Evolutionary conservation across 2,797 vertebrate genomes (phyloP).

Genomic region (Botia kubotai): DNA sequence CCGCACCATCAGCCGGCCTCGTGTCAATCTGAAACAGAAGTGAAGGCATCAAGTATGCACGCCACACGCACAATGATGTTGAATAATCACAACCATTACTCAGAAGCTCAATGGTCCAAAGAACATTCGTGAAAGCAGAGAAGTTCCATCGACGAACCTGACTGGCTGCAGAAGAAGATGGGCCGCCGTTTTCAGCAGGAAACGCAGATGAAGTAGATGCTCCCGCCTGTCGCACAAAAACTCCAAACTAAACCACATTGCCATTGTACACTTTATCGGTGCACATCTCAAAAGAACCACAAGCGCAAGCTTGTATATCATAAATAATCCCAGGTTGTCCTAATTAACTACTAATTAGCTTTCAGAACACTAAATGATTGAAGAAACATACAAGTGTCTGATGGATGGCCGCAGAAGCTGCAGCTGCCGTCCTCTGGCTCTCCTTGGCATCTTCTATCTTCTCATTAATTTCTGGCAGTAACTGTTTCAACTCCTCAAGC

Average conservation of each 20-base stretch:
- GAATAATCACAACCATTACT: not conserved
- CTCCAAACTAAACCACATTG: not conserved
- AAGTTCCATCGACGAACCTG: constrained; percentile 63
- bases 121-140: not conserved
- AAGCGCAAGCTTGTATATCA: not conserved
- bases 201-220: constrained; percentile 89
- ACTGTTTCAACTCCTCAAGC: constrained; percentile 88
- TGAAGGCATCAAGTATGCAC: not conserved
- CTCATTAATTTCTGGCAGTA: constrained; percentile 93
- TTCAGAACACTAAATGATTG: not conserved
- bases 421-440: constrained; percentile 84
- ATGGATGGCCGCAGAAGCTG: constrained; percentile 88
- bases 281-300: too few relatives aligned
- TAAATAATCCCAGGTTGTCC: not conserved
- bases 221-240: constrained; percentile 75
- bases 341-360: not conserved
- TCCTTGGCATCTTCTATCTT: constrained; percentile 98
- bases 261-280: not conserved
- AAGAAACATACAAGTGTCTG: constrained; percentile 87
- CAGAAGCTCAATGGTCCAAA: not conserved
- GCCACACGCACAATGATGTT: too few relatives aligned
- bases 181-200: constrained; percentile 78
- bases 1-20: constrained; percentile 77
- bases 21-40: constrained; percentile 76
- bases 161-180: constrained; percentile 79